These are phyloP conservation scores for Parelbella ahira DNA, from an alignment of 2,888 invertebrate genomes.

Conservation along the genomic window DNA sequence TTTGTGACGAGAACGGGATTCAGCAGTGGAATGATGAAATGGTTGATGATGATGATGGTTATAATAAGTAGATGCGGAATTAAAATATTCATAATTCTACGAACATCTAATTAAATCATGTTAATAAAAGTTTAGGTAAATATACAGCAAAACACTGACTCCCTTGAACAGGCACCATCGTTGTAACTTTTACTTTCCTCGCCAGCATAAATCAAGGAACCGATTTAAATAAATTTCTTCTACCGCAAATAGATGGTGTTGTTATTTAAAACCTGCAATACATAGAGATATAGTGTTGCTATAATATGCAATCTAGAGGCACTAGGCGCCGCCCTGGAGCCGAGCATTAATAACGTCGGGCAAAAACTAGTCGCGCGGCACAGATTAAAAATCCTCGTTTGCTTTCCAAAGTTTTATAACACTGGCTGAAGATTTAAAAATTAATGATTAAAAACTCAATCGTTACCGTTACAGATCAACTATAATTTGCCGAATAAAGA, in stretches of 20 bases:
- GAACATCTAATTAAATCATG: too few relatives aligned
- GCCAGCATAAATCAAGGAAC: constrained; percentile 21
- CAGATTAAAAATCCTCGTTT: constrained; percentile 19
- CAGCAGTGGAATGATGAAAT: too few relatives aligned
- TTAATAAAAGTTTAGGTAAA: constrained; percentile 4
- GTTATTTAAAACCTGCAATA: constrained; percentile 20
- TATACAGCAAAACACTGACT: constrained; percentile 4
- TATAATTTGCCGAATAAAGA: too few relatives aligned
- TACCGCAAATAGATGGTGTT: constrained; percentile 24
- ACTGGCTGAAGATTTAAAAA: too few relatives aligned
- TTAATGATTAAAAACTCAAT: too few relatives aligned
- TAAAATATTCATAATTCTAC: too few relatives aligned
- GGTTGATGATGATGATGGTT: too few relatives aligned
- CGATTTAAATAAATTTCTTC: constrained; percentile 21
- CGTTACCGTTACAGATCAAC: too few relatives aligned
- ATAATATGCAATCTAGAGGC: constrained; percentile 23
- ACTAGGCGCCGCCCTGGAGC: constrained; percentile 20
- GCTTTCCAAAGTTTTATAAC: too few relatives aligned
- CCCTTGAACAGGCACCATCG: neutral
- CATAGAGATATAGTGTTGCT: constrained; percentile 18
- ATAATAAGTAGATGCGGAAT: too few relatives aligned
- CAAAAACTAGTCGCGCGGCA: constrained; percentile 27
- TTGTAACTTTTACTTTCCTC: constrained; percentile 19
- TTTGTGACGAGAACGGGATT: too few relatives aligned
- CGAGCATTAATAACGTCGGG: constrained; percentile 25